Conservation (phyloP, 2,113 vertebrate species). For the Odocoileus virginianus region DNA sequence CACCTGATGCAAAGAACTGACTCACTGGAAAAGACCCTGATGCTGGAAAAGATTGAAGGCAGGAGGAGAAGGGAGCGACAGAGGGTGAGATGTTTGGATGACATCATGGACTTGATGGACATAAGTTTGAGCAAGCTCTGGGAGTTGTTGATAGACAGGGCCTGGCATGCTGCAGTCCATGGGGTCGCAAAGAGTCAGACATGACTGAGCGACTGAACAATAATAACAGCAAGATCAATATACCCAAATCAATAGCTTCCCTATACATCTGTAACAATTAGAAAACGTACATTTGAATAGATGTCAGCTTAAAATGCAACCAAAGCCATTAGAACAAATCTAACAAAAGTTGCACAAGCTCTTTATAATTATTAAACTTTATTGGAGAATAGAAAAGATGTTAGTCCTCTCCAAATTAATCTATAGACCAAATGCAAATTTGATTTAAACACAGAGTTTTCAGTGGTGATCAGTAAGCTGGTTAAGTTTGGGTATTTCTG, state of each 20-base stretch:
- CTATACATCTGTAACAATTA: background rate
- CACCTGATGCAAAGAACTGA: background rate
- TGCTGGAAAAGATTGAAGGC: background rate
- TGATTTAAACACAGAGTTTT: background rate
- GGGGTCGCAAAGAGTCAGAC: background rate
- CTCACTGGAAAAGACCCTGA: background rate
- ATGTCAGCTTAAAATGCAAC: conserved; percentile 20
- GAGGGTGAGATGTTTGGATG: background rate
- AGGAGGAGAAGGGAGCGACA: background rate
- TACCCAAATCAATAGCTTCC: background rate
- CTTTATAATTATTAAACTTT: background rate
- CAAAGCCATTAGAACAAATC: background rate
- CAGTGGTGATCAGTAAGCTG: background rate
- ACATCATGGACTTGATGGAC: background rate
- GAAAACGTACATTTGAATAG: background rate
- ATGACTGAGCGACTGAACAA: background rate
- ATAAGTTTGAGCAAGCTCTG: background rate
- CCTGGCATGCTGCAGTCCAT: background rate
- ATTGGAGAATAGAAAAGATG: background rate
- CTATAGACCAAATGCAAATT: background rate
- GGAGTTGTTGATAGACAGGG: background rate
- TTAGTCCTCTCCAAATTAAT: background rate
- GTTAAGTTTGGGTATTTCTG: background rate
- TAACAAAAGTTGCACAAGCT: background rate
- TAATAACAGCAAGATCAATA: background rate